phyloP scores from a whole-genome alignment of 1,140 invertebrate species.

The Calycopis cecrops region DNA sequence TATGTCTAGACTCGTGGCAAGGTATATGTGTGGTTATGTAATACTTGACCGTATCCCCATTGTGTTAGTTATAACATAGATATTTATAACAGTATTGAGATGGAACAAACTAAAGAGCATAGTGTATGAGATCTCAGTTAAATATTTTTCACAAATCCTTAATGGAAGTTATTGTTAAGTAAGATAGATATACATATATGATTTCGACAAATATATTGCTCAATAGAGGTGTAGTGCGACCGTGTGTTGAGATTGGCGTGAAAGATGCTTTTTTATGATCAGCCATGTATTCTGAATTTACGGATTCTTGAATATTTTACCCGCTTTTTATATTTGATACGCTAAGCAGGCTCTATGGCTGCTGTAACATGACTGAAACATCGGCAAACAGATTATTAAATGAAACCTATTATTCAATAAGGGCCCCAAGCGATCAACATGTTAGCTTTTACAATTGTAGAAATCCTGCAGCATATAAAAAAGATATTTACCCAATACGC shows the following conservation, averaged over 20 bases:
- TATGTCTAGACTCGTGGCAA: too few species aligned
- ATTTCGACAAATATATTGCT: slow-evolving; percentile 16
- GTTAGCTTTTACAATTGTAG: too few species aligned
- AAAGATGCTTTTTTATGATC: not conserved
- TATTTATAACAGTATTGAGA: slow-evolving; percentile 58
- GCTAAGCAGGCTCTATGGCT: too few species aligned
- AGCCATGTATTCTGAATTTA: too few species aligned
- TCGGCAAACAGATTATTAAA: too few species aligned
- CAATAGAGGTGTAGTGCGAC: slow-evolving; percentile 8
- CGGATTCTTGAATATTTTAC: too few species aligned
- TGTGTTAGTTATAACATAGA: slow-evolving; percentile 21
- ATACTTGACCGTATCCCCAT: slow-evolving; percentile 4
- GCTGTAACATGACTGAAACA: too few species aligned
- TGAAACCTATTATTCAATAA: too few species aligned
- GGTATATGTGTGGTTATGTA: too few species aligned
- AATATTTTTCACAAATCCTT: slow-evolving; percentile 56
- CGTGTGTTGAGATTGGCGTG: not conserved
- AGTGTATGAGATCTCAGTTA: slow-evolving; percentile 55
- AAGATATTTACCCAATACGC: not conserved
- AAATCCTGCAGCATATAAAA: too few species aligned
- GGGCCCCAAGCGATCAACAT: too few species aligned
- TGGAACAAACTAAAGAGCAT: slow-evolving; percentile 53
- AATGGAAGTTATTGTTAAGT: slow-evolving; percentile 38
- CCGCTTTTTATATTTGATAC: too few species aligned
- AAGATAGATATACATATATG: slow-evolving; percentile 39